Evolutionary conservation across 1,140 invertebrate species (phyloP).

Genomic region (Mycetomoellerius zeteki): DNA sequence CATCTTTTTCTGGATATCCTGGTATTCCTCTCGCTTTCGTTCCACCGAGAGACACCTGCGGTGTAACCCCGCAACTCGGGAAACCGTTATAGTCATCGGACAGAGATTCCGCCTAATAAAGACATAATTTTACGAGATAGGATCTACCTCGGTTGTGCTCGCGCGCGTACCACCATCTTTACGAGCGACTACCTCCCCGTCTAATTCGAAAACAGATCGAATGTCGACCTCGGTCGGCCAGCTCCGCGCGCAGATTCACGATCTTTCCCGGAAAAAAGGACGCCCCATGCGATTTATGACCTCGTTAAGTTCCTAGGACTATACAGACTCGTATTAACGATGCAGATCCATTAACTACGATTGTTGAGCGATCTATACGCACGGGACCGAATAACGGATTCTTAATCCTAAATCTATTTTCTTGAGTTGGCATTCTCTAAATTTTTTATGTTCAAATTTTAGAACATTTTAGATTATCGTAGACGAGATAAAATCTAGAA

Average conservation of each 20-base stretch:
- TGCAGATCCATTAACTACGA: conserved; percentile 55
- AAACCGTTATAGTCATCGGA: conserved; percentile 81
- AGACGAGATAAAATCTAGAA: background rate
- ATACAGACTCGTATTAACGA: conserved; percentile 39
- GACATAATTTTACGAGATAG: conserved; percentile 84
- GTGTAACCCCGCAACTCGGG: conserved; percentile 47
- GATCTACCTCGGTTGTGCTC: conserved; percentile 75
- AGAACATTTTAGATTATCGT: background rate
- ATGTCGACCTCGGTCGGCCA: conserved; percentile 60
- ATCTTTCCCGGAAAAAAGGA: conserved; percentile 68
- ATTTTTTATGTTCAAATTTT: background rate
- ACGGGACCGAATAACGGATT: conserved; percentile 8
- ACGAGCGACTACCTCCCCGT: conserved; percentile 70
- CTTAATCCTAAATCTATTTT: conserved; percentile 36
- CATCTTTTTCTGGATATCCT: conserved; percentile 27
- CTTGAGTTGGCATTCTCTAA: background rate
- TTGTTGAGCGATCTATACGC: conserved; percentile 45
- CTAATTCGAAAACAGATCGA: conserved; percentile 78
- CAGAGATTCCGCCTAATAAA: conserved; percentile 83
- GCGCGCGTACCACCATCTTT: conserved; percentile 69
- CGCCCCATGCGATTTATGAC: conserved; percentile 62
- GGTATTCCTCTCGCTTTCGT: conserved; percentile 49
- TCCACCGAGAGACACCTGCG: conserved; percentile 73
- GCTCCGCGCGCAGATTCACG: conserved; percentile 61
- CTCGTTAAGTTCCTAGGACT: conserved; percentile 66